A percentile compares a stretch with the other conserved stretches of the same genome.
phyloP scores from a whole-genome alignment of 2,888 invertebrate species.

The Seira sanloemensis region DNA sequence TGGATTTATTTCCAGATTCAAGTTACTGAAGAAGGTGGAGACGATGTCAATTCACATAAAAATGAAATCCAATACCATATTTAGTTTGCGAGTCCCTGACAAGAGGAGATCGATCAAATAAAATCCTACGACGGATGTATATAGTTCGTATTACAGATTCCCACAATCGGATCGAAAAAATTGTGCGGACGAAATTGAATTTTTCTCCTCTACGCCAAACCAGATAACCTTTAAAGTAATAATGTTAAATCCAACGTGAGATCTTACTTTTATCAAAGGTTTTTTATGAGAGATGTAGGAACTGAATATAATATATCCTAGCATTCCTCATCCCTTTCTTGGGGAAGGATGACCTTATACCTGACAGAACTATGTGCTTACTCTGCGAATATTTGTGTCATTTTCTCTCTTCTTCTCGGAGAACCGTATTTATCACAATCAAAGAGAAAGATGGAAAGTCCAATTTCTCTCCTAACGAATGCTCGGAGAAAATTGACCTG shows the following conservation, averaged over 20 bases:
- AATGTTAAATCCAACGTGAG: slow-evolving; percentile 4
- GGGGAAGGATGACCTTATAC: background rate
- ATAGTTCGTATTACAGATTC: too few relatives aligned
- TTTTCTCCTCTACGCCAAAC: background rate
- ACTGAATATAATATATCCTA: background rate
- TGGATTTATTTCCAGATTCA: background rate
- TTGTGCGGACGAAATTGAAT: background rate
- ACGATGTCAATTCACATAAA: background rate
- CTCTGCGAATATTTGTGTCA: background rate
- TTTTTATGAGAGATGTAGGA: background rate
- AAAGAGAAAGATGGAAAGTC: background rate
- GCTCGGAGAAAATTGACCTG: background rate
- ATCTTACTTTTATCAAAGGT: too few relatives aligned
- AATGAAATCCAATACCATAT: background rate
- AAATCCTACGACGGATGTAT: too few relatives aligned
- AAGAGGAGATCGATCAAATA: slow-evolving; percentile 12
- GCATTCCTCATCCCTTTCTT: background rate
- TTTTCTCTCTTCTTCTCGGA: background rate
- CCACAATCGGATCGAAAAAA: background rate
- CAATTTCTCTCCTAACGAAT: too few relatives aligned
- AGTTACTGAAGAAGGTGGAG: background rate
- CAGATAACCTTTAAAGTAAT: background rate
- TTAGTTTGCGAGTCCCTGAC: background rate
- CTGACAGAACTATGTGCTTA: background rate
- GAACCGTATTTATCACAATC: background rate